Conservation (phyloP, 2,113 vertebrate species). For the Pteropus alecto region DNA sequence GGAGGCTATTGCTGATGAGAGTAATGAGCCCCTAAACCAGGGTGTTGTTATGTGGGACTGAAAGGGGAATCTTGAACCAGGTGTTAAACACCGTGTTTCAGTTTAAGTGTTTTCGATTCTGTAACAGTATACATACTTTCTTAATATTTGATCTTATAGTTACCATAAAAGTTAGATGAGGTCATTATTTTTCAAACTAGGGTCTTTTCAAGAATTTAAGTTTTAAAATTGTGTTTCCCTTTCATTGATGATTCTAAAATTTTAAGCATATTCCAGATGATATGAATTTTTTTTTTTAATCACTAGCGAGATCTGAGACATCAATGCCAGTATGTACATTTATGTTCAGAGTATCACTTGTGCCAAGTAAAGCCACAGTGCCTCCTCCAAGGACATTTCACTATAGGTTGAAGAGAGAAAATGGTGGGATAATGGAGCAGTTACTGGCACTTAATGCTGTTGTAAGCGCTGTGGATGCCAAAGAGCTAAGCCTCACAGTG, state of each 20-base stretch:
- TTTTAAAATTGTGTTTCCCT: neutral
- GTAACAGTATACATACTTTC: neutral
- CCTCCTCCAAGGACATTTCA: neutral
- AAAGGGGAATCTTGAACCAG: neutral
- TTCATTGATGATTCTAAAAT: neutral
- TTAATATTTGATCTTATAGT: neutral
- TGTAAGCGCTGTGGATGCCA: neutral
- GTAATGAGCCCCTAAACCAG: neutral
- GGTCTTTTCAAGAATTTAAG: neutral
- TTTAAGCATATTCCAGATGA: neutral
- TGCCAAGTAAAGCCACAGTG: neutral
- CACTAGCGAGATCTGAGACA: neutral
- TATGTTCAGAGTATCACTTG: neutral
- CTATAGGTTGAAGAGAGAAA: neutral
- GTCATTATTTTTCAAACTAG: neutral
- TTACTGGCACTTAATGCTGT: neutral
- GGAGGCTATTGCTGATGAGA: neutral
- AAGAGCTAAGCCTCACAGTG: neutral
- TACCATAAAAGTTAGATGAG: neutral
- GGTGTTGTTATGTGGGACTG: neutral
- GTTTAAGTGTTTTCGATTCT: neutral
- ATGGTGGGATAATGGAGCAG: neutral
- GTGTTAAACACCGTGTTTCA: neutral
- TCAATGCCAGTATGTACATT: neutral
- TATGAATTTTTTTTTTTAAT: neutral